Percentiles rank a stretch among this genome's conserved stretches.
Conservation (phyloP, 2,797 vertebrate genomes). For the Coranthus polyacanthus region DNA sequence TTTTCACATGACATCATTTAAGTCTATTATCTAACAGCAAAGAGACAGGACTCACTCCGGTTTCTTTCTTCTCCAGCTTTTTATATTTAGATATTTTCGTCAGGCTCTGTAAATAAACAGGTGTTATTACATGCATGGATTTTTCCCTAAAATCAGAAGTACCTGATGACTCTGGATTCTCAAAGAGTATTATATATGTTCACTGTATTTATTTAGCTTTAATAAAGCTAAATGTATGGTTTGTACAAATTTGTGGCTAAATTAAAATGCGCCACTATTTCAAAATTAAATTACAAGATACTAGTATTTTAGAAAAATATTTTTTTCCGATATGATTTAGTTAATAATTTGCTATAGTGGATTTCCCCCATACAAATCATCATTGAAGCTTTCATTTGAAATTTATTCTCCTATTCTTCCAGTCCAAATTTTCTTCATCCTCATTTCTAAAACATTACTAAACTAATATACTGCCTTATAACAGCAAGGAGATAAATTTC, state of each 20-base stretch:
- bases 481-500: conserved; percentile 69
- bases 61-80: conserved; percentile 58
- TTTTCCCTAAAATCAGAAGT: conserved; percentile 34
- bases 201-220: conserved; percentile 7
- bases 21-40: conserved; percentile 74
- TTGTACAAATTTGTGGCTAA: not conserved
- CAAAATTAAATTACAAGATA: too few relatives aligned
- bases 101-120: conserved; percentile 56
- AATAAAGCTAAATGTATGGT: not conserved
- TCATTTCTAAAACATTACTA: conserved; percentile 28
- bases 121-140: conserved; percentile 45
- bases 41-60: conserved; percentile 60
- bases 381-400: conserved; percentile 18
- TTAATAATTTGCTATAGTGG: not conserved
- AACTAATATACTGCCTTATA: conserved; percentile 62
- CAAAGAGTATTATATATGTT: conserved; percentile 11
- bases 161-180: conserved; percentile 26
- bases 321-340: too few relatives aligned
- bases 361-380: conserved; percentile 24
- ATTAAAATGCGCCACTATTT: not conserved
- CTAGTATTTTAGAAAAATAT: too few relatives aligned
- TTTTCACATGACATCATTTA: conserved; percentile 88
- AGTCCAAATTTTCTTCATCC: conserved; percentile 17
- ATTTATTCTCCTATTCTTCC: not conserved
- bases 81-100: conserved; percentile 57